These are phyloP conservation scores for Zalophus californianus DNA, from an alignment of 2,797 vertebrate genomes.

Conservation along the genomic window DNA sequence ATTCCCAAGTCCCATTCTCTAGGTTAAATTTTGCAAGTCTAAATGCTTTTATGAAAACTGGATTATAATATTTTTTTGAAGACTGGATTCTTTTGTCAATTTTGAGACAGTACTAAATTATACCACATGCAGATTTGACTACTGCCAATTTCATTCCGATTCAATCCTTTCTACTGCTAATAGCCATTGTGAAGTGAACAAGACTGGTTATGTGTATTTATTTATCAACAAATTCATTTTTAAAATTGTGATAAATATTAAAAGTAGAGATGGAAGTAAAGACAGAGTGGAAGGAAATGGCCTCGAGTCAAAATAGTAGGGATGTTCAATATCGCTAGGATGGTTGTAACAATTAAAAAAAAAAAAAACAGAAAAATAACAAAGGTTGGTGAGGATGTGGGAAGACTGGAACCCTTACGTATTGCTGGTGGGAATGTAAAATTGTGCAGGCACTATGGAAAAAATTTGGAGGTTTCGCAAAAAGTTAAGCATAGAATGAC, in stretches of 20 bases:
- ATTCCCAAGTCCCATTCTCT: neutral
- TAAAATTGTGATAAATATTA: conserved; percentile 3
- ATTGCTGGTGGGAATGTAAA: neutral
- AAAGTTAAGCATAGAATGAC: neutral
- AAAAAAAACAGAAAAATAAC: neutral
- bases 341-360: neutral
- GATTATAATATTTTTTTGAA: neutral
- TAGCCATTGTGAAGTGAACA: neutral
- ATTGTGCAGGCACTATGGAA: neutral
- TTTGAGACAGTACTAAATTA: neutral
- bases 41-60: conserved; percentile 32
- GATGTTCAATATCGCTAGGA: neutral
- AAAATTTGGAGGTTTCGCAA: neutral
- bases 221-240: neutral
- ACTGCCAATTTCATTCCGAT: neutral
- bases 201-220: neutral
- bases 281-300: neutral
- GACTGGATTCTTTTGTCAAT: neutral
- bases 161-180: neutral
- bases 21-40: neutral
- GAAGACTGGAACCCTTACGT: neutral
- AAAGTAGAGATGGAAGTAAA: neutral
- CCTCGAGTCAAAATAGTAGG: neutral
- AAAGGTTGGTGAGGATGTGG: neutral
- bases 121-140: neutral